phyloP scores from a whole-genome alignment of 2,113 vertebrate species.

The Ranitomeya variabilis region DNA sequence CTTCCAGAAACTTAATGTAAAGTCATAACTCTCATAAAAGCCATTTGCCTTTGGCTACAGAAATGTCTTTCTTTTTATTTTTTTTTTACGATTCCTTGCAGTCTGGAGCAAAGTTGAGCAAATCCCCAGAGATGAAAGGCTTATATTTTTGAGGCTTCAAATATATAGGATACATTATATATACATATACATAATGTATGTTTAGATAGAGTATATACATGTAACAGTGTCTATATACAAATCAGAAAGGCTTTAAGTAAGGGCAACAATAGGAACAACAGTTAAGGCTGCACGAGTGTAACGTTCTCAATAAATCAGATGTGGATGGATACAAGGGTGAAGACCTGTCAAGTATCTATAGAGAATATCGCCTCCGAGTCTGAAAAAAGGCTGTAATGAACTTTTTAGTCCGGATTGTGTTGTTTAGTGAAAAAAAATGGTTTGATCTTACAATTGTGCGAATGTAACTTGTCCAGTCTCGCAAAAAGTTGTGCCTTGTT shows the following conservation, averaged over 20 bases:
- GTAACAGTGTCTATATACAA: conserved; percentile 9
- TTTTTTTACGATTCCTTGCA: background rate
- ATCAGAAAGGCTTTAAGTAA: background rate
- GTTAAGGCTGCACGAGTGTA: conserved; percentile 27
- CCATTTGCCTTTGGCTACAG: conserved; percentile 44
- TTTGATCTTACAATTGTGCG: background rate
- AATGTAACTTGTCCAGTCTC: background rate
- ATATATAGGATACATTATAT: conserved; percentile 14
- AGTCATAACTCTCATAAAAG: background rate
- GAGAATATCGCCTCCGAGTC: background rate
- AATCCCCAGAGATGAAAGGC: conserved; percentile 43
- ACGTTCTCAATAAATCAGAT: background rate
- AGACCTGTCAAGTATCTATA: background rate
- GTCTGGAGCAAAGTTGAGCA: conserved; percentile 33
- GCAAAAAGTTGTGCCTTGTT: background rate
- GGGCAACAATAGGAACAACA: background rate
- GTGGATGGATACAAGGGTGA: background rate
- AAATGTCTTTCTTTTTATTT: background rate
- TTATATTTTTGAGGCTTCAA: conserved; percentile 52
- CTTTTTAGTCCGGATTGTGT: background rate
- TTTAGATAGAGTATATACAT: conserved; percentile 32
- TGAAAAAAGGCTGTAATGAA: background rate
- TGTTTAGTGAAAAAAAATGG: background rate
- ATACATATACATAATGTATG: conserved; percentile 28
- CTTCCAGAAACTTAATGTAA: background rate